A percentile compares a stretch with the other conserved stretches of the same genome.
Evolutionary conservation across 2,113 vertebrate species (phyloP).

Genomic region (Emydura subglobosa): DNA sequence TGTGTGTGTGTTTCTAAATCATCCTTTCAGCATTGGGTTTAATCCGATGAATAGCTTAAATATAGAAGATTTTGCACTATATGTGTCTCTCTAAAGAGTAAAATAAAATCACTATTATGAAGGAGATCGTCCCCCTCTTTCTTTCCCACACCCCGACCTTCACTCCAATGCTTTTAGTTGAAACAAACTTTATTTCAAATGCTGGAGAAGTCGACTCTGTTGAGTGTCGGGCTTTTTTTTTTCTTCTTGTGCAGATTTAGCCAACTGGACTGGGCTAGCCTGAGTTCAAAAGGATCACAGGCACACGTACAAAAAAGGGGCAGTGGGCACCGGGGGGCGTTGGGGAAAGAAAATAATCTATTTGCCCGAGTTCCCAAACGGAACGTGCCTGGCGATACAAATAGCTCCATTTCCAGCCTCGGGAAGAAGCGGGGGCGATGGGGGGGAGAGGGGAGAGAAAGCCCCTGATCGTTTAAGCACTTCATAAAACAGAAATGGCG

Average conservation of each 20-base stretch:
- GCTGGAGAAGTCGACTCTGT: background rate
- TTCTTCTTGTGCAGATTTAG: background rate
- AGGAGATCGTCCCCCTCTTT: background rate
- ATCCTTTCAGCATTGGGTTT: background rate
- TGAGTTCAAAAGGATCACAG: background rate
- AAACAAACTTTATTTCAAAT: background rate
- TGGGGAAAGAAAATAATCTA: background rate
- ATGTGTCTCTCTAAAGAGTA: background rate
- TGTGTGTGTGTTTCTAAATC: background rate
- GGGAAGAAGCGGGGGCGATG: background rate
- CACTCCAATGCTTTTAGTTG: background rate
- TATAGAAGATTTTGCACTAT: background rate
- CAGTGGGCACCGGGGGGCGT: background rate
- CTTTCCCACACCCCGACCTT: no score
- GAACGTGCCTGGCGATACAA: background rate
- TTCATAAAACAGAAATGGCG: constrained; percentile 1
- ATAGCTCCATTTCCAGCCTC: no score
- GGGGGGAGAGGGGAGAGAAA: no score
- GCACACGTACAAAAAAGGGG: background rate
- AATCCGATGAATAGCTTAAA: background rate
- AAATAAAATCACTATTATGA: background rate
- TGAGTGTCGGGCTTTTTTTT: no score
- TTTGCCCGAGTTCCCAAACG: background rate
- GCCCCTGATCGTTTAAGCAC: background rate
- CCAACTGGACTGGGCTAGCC: background rate